A percentile compares a stretch with the other conserved stretches of the same genome.
phyloP scores from a whole-genome alignment of 2,797 vertebrate genomes.

The Leuciscus waleckii region DNA sequence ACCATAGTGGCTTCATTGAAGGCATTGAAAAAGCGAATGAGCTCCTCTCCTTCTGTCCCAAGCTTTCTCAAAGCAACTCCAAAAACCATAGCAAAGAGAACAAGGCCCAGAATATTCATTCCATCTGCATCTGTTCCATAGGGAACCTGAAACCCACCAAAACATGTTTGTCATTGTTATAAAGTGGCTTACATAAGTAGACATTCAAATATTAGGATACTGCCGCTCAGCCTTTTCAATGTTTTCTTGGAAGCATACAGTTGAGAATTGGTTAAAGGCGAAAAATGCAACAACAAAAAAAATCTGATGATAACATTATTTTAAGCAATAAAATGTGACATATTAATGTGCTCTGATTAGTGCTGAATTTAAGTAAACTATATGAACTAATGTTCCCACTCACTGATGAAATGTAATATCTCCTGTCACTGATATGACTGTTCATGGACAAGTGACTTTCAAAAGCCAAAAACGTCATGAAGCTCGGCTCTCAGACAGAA shows the following conservation, averaged over 20 bases:
- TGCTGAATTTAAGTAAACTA: background rate
- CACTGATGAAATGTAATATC: conserved; percentile 10
- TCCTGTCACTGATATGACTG: conserved; percentile 33
- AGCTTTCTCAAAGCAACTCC: conserved; percentile 95
- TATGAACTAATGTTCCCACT: background rate
- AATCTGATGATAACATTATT: background rate
- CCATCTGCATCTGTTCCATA: conserved; percentile 87
- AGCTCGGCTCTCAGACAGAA: conserved; percentile 17
- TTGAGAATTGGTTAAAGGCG: background rate
- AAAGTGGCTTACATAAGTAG: background rate
- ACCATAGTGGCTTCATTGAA: conserved; percentile 99
- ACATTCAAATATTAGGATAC: background rate
- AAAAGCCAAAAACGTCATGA: conserved; percentile 37
- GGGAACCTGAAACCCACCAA: conserved; percentile 81
- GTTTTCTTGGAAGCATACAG: background rate
- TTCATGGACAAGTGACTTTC: conserved; percentile 37
- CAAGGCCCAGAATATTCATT: conserved; percentile 98
- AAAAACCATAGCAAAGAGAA: conserved; percentile 93
- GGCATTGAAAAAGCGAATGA: conserved; percentile 95
- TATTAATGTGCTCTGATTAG: background rate
- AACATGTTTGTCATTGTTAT: conserved; percentile 22
- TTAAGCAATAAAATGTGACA: background rate
- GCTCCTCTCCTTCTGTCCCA: conserved; percentile 91
- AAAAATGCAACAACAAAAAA: background rate
- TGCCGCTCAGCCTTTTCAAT: background rate